A percentile compares a stretch with the other conserved stretches of the same genome.
phyloP scores from a whole-genome alignment of 2,888 invertebrate genomes.

The Adela reaumurella region DNA sequence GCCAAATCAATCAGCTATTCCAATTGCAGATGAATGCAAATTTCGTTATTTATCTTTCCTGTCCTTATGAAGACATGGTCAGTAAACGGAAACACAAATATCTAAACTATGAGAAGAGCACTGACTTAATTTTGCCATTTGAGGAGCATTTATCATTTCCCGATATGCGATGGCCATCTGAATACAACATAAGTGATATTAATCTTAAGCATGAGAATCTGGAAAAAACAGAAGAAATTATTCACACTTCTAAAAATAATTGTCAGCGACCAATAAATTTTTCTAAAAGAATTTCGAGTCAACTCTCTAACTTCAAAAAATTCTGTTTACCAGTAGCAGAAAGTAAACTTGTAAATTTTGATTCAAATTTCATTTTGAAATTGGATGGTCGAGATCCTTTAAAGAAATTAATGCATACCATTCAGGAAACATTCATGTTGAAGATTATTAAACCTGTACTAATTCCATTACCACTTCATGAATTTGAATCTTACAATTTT shows the following conservation, averaged over 20 bases:
- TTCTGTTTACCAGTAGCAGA: slow-evolving; percentile 44
- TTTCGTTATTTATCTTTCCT: slow-evolving; percentile 54
- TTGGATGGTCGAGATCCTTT: slow-evolving; percentile 53
- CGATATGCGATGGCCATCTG: slow-evolving; percentile 31
- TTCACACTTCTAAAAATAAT: slow-evolving; percentile 37
- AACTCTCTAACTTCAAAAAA: slow-evolving; percentile 48
- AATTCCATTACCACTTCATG: slow-evolving; percentile 35
- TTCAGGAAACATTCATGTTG: slow-evolving; percentile 35
- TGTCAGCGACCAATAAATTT: slow-evolving; percentile 46
- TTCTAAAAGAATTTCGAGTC: slow-evolving; percentile 32
- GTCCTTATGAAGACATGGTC: slow-evolving; percentile 51
- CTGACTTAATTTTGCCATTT: slow-evolving; percentile 20
- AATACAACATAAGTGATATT: slow-evolving; percentile 25
- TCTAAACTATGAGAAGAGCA: slow-evolving; percentile 25
- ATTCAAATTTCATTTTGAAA: slow-evolving; percentile 54
- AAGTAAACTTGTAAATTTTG: slow-evolving; percentile 43
- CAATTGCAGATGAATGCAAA: slow-evolving; percentile 32
- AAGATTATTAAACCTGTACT: slow-evolving; percentile 28
- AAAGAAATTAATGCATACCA: slow-evolving; percentile 43
- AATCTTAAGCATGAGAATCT: slow-evolving; percentile 19
- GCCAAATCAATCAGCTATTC: slow-evolving; percentile 30
- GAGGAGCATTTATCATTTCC: slow-evolving; percentile 9
- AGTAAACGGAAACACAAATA: slow-evolving; percentile 30
- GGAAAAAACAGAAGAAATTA: slow-evolving; percentile 12
- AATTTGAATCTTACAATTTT: no score